Conservation (phyloP, 2,113 vertebrate genomes). For the Lota lota region DNA sequence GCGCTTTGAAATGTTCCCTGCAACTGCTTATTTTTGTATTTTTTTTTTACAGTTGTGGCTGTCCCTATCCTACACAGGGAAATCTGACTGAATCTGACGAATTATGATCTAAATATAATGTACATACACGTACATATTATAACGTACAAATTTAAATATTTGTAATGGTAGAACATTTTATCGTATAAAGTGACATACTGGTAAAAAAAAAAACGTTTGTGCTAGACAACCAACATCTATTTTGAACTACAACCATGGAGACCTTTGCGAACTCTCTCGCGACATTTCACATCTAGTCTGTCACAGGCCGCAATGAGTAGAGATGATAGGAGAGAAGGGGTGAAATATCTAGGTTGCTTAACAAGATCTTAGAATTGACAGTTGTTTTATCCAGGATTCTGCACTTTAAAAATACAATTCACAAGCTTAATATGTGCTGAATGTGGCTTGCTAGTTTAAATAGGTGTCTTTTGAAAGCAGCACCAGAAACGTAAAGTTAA, state of each 20-base stretch:
- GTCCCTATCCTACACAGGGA: too few relatives aligned
- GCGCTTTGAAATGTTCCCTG: too few relatives aligned
- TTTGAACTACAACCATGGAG: constrained; percentile 13
- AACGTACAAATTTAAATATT: too few relatives aligned
- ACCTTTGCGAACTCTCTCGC: constrained; percentile 46
- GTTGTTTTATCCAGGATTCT: constrained; percentile 10
- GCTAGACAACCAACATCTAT: background rate
- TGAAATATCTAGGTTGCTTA: constrained; percentile 36
- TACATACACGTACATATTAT: too few relatives aligned
- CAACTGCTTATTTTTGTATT: too few relatives aligned
- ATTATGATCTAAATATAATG: too few relatives aligned
- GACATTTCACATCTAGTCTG: constrained; percentile 41
- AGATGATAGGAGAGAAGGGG: constrained; percentile 48
- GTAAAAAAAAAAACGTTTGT: too few relatives aligned
- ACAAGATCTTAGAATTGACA: constrained; percentile 1
- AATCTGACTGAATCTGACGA: too few relatives aligned
- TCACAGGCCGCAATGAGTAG: constrained; percentile 17
- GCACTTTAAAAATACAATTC: constrained; percentile 12
- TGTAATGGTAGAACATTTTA: too few relatives aligned
- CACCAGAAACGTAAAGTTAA: constrained; percentile 45
- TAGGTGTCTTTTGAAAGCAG: constrained; percentile 38
- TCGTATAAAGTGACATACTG: too few relatives aligned
- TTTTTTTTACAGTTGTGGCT: too few relatives aligned
- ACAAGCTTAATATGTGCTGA: background rate
- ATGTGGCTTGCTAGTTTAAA: constrained; percentile 10